Conservation (phyloP, 2,797 vertebrate species). For the Alectoris magna region DNA sequence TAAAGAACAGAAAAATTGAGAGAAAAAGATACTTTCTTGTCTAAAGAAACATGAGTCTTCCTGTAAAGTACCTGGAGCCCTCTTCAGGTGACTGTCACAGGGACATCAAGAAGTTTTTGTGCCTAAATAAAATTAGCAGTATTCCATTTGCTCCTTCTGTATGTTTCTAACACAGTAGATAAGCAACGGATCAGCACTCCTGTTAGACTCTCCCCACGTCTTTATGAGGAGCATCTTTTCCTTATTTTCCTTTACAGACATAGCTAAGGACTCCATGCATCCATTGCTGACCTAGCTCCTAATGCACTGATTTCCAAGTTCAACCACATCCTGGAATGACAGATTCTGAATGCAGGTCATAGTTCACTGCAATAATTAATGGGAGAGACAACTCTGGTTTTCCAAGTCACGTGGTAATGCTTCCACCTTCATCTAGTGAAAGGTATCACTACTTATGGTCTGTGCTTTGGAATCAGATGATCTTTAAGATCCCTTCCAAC, state of each 20-base stretch:
- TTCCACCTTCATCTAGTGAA: not conserved
- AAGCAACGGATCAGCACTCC: not conserved
- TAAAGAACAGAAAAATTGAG: not conserved
- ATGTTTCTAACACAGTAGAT: not conserved
- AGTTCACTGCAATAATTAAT: not conserved
- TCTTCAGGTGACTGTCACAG: not conserved
- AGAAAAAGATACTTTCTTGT: not conserved
- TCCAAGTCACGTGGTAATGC: not conserved
- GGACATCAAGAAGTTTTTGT: too few relatives aligned
- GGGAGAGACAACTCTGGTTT: not conserved
- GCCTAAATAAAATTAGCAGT: not conserved
- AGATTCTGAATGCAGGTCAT: not conserved
- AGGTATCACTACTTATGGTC: not conserved
- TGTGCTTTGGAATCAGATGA: not conserved
- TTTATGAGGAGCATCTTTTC: not conserved
- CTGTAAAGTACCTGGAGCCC: not conserved
- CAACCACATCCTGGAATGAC: not conserved
- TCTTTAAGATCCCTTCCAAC: not conserved
- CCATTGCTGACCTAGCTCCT: not conserved
- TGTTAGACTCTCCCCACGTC: not conserved
- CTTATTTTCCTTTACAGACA: not conserved
- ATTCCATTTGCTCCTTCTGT: not conserved
- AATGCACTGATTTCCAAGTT: fast-evolving
- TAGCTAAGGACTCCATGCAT: not conserved
- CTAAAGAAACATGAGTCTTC: not conserved